Evolutionary conservation across 2,797 vertebrate genomes (phyloP).

Genomic region (Anableps anableps): DNA sequence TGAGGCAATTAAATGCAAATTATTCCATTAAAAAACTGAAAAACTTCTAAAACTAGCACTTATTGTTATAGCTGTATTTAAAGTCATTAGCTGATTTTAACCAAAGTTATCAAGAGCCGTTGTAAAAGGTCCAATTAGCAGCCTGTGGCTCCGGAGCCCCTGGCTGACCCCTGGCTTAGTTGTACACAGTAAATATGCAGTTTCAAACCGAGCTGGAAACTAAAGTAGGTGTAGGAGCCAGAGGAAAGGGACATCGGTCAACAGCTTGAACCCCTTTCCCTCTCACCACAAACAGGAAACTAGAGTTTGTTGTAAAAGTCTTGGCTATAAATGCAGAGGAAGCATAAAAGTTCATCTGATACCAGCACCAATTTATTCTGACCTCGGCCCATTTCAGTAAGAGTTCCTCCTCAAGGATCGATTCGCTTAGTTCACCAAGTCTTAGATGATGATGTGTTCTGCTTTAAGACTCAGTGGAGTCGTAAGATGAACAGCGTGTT

Average conservation of each 20-base stretch:
- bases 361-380: slow-evolving; percentile 30
- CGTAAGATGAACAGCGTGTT: slow-evolving; percentile 35
- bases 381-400: slow-evolving; percentile 23
- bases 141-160: too few species aligned
- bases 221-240: background rate
- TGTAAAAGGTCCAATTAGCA: too few species aligned
- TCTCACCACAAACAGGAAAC: slow-evolving; percentile 29
- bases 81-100: too few species aligned
- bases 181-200: background rate
- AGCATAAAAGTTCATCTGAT: slow-evolving; percentile 63
- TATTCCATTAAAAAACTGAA: too few species aligned
- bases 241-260: slow-evolving; percentile 4
- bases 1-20: too few species aligned
- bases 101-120: too few species aligned
- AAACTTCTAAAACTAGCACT: too few species aligned
- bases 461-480: slow-evolving; percentile 52
- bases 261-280: slow-evolving; percentile 44
- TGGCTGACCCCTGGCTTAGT: too few species aligned
- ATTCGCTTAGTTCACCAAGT: slow-evolving; percentile 33
- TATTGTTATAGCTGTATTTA: too few species aligned
- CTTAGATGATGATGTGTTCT: slow-evolving; percentile 17
- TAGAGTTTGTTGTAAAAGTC: slow-evolving; percentile 52
- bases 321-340: slow-evolving; percentile 51
- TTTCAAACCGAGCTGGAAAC: background rate
- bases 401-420: slow-evolving; percentile 51